Evolutionary conservation across 2,113 vertebrate genomes (phyloP), one percentile per base, ranked within the genome.

Genomic region (Macrotus californicus): DNA sequence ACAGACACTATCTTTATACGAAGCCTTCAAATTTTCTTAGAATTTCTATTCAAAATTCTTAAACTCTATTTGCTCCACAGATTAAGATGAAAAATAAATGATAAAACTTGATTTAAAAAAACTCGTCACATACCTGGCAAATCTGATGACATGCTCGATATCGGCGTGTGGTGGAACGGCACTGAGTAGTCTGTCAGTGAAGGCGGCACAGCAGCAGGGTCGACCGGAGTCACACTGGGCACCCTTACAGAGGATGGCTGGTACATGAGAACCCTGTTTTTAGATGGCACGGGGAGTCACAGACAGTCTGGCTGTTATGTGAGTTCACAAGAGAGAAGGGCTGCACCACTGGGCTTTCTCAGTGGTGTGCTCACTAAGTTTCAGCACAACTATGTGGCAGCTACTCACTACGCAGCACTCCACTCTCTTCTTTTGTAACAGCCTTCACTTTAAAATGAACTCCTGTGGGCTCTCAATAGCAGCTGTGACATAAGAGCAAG

Each of bases 231-330:
- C 97, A 99, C 98, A 3, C 98, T 99, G 96, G 99, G 98, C 98
- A 99, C 97, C 83, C 99, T 98, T 96, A 99, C 98, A 11, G 99
- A 97, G 75, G 99, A 98, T 69, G 99, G 99, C 98, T 99, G 99
- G 97, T 99, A 99, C 96, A 99, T 98, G 97, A 99, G 98, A 95
- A 99, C 99, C 92, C 99, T 99, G 98, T 98, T 98, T 98, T 97
- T 43, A 91, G 98, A 98, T 67, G 98, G 97, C 92, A 96, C 0
- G 54, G 93, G 96, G 97, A 96, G 93, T 98, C 95, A 98, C 95
- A 97, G 97, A 97, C 94, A 95, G 94, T 93, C 96, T 94, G 94
- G 89, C 76, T 50, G 14, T 97, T 96, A 97, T 50, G 14, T 97
- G 96, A 97, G 96, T 94, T 88, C 70, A 86, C 48, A 59, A 73